Evolutionary conservation across 2,113 vertebrate species (phyloP).

Genomic region (Entelurus aequoreus): DNA sequence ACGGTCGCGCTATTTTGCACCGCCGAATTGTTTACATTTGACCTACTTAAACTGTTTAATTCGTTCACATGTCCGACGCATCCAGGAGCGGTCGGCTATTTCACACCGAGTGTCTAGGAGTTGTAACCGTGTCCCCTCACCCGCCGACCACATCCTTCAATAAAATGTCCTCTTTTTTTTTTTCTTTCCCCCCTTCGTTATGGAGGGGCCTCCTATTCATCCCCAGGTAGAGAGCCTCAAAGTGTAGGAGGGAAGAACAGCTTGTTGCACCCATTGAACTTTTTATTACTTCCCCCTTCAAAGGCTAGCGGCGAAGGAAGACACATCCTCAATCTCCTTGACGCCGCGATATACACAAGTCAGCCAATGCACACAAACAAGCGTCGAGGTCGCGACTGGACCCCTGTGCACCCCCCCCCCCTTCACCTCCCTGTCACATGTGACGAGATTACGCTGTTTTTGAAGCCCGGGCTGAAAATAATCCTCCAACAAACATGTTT

Average conservation of each 20-base stretch:
- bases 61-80: background rate
- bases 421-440: constrained; percentile 8
- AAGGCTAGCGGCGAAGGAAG: constrained; percentile 62
- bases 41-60: constrained; percentile 29
- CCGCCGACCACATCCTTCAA: constrained; percentile 46
- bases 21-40: constrained; percentile 30
- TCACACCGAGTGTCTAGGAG: constrained; percentile 54
- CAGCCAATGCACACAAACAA: constrained; percentile 43
- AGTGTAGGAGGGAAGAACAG: constrained; percentile 65
- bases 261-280: constrained; percentile 71
- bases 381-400: constrained; percentile 30
- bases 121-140: constrained; percentile 36
- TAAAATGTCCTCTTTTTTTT: constrained; percentile 57
- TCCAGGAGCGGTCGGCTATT: constrained; percentile 24
- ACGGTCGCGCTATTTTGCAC: constrained; percentile 30
- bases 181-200: constrained; percentile 41
- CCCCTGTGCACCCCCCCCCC: constrained; percentile 23
- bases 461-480: constrained; percentile 26
- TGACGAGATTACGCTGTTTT: constrained; percentile 43
- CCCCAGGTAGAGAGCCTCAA: constrained; percentile 70
- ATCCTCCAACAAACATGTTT: constrained; percentile 50
- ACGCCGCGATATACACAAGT: constrained; percentile 61
- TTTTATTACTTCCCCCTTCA: constrained; percentile 68
- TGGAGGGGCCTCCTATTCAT: constrained; percentile 73
- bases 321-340: constrained; percentile 55